Conservation (phyloP, 2,888 invertebrate genomes). For the Epistrophe eligans region DNA sequence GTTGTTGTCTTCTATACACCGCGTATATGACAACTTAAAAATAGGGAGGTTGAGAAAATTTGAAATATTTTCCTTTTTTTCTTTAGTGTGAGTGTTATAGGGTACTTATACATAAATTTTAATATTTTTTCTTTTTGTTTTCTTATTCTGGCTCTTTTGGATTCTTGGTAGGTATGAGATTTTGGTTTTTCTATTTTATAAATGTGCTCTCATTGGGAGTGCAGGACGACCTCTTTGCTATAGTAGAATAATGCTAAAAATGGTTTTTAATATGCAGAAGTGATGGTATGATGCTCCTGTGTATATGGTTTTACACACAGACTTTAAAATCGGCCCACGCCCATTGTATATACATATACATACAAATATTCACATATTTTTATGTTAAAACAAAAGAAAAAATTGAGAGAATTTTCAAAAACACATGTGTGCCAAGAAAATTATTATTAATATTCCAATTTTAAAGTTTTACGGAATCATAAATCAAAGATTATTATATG, state of each 20-base stretch:
- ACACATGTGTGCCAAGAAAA: slow-evolving; percentile 58
- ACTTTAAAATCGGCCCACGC: slow-evolving; percentile 63
- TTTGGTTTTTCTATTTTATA: slow-evolving; percentile 25
- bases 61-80: slow-evolving; percentile 58
- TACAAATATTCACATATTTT: not conserved
- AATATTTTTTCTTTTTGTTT: slow-evolving; percentile 35
- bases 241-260: slow-evolving; percentile 66
- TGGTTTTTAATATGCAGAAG: slow-evolving; percentile 68
- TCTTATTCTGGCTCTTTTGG: not conserved
- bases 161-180: slow-evolving; percentile 12
- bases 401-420: not conserved
- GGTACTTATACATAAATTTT: slow-evolving; percentile 68
- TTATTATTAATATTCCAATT: slow-evolving; percentile 73
- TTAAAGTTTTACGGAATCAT: slow-evolving; percentile 70
- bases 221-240: slow-evolving; percentile 24
- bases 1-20: slow-evolving; percentile 34
- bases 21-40: slow-evolving; percentile 63
- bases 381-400: slow-evolving; percentile 28
- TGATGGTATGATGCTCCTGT: slow-evolving; percentile 10
- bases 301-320: slow-evolving; percentile 4
- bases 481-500: slow-evolving; percentile 65
- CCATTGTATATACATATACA: slow-evolving; percentile 28
- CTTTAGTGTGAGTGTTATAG: slow-evolving; percentile 53
- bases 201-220: slow-evolving; percentile 35
- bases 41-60: slow-evolving; percentile 41